Evolutionary conservation across 92 coral and sea anemone species (phyloP), one percentile per base, ranked within the genome.

Genomic region (Umimayanthus kanabou): DNA sequence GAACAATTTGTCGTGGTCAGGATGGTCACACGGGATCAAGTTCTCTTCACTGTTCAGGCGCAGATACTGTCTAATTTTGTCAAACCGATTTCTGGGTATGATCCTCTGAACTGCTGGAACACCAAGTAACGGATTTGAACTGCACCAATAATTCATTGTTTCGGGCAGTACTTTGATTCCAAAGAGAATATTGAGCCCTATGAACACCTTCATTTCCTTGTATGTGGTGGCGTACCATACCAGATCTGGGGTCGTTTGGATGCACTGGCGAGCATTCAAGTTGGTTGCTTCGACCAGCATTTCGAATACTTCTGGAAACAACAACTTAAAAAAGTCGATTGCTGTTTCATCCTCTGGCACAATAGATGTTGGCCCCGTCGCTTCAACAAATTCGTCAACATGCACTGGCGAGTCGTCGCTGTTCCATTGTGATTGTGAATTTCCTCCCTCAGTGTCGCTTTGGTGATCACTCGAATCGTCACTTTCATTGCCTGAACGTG

Each of bases 261-360:
- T 87, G 20, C 87, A 45, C 82, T 92, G 90, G 11, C 58, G 50
- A 7, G 92, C 94, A 37, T 66, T 25, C 9, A 85, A 65, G 61
- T 92, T 92, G 7, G 92, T 92, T 86, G 85, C 94, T 57, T 66
- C 57, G 16, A 89, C 92, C 23, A 91, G 39, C 5, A 5, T 67
- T 85, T 76, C 73, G 15, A 87, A 42, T 33, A 88, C 22, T 37
- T 88, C 90, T 8, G 81, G 89, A 33, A 80, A 88, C 49, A 85
- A 42, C 30, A 88, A 50, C 25, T 22, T 22, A 71, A 92, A 89
- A 77, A 92, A 92, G 22, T 89, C 92, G 1, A 74, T 40, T 1
- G 91, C 91, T n/a, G 90, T 92, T 85, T 88, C 89, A 67, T 89
- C 94, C 72, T 86, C 90, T 26, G 90, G 76, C 29, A 92, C 50